phyloP scores from a whole-genome alignment of 2,113 vertebrate genomes.

The Toxotes jaculatrix region DNA sequence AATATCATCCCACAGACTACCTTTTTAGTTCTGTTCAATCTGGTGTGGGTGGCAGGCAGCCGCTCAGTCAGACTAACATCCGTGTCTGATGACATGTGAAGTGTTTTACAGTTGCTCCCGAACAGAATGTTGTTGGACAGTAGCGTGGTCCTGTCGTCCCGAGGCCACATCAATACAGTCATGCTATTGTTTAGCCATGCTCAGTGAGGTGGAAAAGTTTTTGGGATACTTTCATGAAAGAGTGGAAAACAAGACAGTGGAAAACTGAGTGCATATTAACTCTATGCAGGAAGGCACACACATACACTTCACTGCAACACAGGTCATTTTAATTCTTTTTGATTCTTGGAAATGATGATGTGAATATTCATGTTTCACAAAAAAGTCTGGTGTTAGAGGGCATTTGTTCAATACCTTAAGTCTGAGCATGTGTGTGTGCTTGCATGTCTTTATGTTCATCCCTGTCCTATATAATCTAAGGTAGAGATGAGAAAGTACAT shows the following conservation, averaged over 20 bases:
- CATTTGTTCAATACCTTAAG: too few species aligned
- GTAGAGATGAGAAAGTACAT: too few species aligned
- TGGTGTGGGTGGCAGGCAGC: neutral
- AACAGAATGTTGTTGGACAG: neutral
- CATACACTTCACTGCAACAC: neutral
- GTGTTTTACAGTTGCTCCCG: constrained; percentile 28
- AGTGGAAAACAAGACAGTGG: neutral
- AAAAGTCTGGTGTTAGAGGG: too few species aligned
- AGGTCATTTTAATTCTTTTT: neutral
- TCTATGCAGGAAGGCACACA: neutral
- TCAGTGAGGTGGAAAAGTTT: neutral
- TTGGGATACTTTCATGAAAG: neutral
- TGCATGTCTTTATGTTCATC: too few species aligned
- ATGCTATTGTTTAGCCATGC: constrained; percentile 8
- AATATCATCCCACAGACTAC: neutral
- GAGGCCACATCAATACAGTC: neutral
- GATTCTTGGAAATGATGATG: neutral
- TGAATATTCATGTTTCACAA: neutral
- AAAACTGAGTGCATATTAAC: neutral
- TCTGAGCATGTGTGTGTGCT: too few species aligned
- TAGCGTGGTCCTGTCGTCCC: neutral
- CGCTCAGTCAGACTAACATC: neutral
- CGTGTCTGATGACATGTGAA: constrained; percentile 1
- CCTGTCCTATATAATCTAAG: too few species aligned
- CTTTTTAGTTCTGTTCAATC: constrained; percentile 2